phyloP scores from a whole-genome alignment of 2,113 vertebrate genomes.

The Pao palembangensis region DNA sequence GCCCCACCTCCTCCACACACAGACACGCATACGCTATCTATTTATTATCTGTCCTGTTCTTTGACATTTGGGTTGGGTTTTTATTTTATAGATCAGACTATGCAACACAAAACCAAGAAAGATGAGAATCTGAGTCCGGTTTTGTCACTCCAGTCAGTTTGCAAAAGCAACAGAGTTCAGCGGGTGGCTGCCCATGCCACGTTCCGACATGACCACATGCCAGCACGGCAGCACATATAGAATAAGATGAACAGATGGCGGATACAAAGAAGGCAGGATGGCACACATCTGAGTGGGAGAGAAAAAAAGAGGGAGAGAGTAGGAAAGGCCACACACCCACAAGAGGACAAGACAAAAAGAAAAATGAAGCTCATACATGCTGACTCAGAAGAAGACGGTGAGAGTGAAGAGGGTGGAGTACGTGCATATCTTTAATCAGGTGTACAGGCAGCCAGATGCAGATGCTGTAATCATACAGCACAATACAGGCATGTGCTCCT shows the following conservation, averaged over 20 bases:
- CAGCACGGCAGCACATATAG: conserved; percentile 26
- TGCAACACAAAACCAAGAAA: too few species aligned
- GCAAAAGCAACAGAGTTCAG: conserved; percentile 9
- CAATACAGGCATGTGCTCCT: conserved; percentile 1
- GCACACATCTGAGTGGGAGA: conserved; percentile 11
- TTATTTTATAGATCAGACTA: not conserved
- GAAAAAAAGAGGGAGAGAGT: not conserved
- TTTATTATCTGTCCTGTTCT: too few species aligned
- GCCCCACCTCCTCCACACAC: too few species aligned
- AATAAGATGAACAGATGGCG: conserved; percentile 54
- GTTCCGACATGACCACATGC: not conserved
- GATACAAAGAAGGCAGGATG: conserved; percentile 33
- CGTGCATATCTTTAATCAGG: conserved; percentile 48
- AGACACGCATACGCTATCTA: too few species aligned
- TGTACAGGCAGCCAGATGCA: conserved; percentile 11
- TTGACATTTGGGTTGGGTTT: too few species aligned
- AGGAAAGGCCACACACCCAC: conserved; percentile 25
- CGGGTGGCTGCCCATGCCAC: conserved; percentile 29
- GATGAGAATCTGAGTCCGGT: not conserved
- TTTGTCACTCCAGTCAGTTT: not conserved
- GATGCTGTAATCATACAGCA: conserved; percentile 44
- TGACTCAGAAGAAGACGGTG: conserved; percentile 34
- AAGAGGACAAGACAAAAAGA: conserved; percentile 30
- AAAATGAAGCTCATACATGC: not conserved
- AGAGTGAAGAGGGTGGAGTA: not conserved